Conservation (phyloP, 2,113 vertebrate genomes). For the Callaeas wilsoni region DNA sequence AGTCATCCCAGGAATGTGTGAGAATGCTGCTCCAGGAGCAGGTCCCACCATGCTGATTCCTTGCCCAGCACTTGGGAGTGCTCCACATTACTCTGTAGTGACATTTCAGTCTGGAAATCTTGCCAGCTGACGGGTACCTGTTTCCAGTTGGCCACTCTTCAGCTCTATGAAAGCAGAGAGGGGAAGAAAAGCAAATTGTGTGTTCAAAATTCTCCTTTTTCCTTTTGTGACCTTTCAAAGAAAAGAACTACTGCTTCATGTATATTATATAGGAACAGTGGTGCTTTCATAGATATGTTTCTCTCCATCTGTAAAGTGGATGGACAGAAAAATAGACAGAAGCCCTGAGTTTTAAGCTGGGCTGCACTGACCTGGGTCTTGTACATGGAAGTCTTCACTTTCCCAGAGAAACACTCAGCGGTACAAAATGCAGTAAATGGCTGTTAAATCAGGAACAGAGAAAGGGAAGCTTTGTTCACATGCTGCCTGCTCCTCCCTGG, state of each 20-base stretch:
- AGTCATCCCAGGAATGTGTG: slow-evolving; percentile 16
- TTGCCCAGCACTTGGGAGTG: neutral
- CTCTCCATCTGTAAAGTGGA: neutral
- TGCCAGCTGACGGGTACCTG: neutral
- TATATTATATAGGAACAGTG: neutral
- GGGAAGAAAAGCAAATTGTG: neutral
- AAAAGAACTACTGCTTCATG: neutral
- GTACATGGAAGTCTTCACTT: neutral
- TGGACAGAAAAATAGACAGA: neutral
- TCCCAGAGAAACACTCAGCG: neutral
- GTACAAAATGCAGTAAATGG: neutral
- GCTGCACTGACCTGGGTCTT: neutral
- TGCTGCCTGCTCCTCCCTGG: neutral
- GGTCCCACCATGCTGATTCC: neutral
- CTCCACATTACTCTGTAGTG: neutral
- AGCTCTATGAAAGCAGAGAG: neutral
- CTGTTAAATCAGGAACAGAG: neutral
- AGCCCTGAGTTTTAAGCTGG: neutral
- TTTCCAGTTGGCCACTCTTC: neutral
- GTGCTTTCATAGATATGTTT: neutral
- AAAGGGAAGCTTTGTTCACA: neutral
- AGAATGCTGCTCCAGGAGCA: neutral
- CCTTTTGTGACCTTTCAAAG: neutral
- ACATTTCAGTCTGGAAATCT: neutral
- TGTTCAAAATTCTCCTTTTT: neutral